Conservation (phyloP, 2,888 invertebrate genomes). For the Rotaria magnacalcarata region DNA sequence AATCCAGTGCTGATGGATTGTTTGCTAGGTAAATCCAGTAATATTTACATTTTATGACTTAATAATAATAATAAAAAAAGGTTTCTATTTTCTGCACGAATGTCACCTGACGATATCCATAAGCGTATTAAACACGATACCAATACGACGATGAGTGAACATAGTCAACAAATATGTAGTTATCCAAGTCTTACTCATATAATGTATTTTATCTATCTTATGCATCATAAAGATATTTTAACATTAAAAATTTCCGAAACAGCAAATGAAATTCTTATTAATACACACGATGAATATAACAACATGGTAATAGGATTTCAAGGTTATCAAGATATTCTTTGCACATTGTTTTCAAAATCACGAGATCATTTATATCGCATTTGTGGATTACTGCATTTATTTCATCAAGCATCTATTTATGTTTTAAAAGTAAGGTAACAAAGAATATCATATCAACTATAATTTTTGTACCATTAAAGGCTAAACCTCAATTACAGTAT, state of each 20-base stretch:
- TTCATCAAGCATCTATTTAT: neutral
- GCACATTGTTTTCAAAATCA: neutral
- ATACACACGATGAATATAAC: neutral
- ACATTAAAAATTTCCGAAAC: neutral
- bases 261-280: neutral
- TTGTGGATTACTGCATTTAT: neutral
- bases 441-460: neutral
- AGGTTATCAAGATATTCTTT: neutral
- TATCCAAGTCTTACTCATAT: slow-evolving; percentile 9
- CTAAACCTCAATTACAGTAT: neutral
- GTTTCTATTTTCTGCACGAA: neutral
- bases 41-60: no score
- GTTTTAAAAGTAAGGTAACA: neutral
- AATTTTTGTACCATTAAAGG: neutral
- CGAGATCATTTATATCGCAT: neutral
- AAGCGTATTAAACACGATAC: neutral
- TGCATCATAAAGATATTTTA: neutral
- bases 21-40: neutral
- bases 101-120: neutral
- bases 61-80: neutral
- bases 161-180: neutral
- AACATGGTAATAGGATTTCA: neutral
- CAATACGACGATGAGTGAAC: neutral
- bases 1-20: neutral
- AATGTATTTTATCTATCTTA: neutral